These are phyloP conservation scores for Cacatua alba DNA, from an alignment of 2,113 vertebrate species.

Conservation along the genomic window DNA sequence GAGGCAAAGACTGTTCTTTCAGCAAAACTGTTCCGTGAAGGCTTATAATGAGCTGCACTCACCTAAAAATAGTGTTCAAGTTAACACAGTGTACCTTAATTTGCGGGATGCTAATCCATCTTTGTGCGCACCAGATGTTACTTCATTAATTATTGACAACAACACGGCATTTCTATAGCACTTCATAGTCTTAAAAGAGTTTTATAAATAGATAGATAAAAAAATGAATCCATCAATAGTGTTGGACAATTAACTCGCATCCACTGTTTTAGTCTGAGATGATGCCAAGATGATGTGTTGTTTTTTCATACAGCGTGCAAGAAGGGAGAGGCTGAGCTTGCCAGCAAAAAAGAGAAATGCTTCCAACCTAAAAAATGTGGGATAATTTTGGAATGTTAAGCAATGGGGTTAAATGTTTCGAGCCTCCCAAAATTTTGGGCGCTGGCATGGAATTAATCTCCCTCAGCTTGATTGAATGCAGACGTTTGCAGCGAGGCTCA, in stretches of 20 bases:
- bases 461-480: constrained; percentile 39
- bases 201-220: constrained; percentile 49
- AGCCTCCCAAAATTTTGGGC: constrained; percentile 45
- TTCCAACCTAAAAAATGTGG: constrained; percentile 31
- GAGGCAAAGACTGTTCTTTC: not conserved
- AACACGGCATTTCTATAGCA: not conserved
- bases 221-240: constrained; percentile 43
- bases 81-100: constrained; percentile 35
- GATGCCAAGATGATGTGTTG: constrained; percentile 2
- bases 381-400: constrained; percentile 48
- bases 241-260: constrained; percentile 41
- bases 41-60: constrained; percentile 2
- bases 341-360: constrained; percentile 34
- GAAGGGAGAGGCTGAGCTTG: constrained; percentile 25
- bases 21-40: not conserved
- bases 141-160: constrained; percentile 49
- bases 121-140: constrained; percentile 31
- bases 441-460: not conserved
- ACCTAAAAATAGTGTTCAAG: constrained; percentile 32
- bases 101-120: not conserved
- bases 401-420: constrained; percentile 36
- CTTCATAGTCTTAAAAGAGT: not conserved
- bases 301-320: not conserved
- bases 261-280: not conserved
- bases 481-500: not conserved